Evolutionary conservation across 2,797 vertebrate species (phyloP), one percentile per base, ranked within the genome.

Genomic region (Cynodonichthys magdalenae): DNA sequence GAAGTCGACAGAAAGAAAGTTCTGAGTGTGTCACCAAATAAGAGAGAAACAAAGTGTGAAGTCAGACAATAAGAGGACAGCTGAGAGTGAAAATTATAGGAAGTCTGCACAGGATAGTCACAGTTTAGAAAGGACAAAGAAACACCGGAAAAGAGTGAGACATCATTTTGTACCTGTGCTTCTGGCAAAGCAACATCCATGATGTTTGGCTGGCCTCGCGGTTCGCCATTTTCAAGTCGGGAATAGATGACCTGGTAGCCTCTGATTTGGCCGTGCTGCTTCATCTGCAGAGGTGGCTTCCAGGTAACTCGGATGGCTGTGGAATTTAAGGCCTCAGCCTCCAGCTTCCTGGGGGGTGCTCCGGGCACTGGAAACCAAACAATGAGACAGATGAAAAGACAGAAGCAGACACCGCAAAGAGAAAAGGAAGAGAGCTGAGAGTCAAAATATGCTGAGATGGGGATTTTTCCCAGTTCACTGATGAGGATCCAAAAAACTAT

Each of bases 161-260:
- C 60, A 58, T 68, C 69, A 63, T 34, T 59, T 71, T 63, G 73
- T 89, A 98, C 96, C 96, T 98, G 96, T 8, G 95, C 95, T 84
- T 98, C 96, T 0, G 96, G 94, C 82, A 98, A 88, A 85, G 95
- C 94, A 60, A 98, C 95, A 1, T 98, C 96, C 90, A 96, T 94
- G 91, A 98, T 97, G 83, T 95, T 87, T 0, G 96, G 96, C 62
- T 95, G 92, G 31, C 96, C 96, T 9, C 94, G 92, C 2, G 96
- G 96, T 77, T 97, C 95, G 0, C 94, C 94, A 10, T 95, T 95
- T 72, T 98, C 96, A 12, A 98, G 90, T 27, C 95, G 94, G 49
- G 96, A 96, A 0, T 95, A 97, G 6, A 95, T 96, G 69, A 98
- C 95, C 87, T 98, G 96, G 91, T 98, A 98, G 54, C 96, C 96